These are phyloP conservation scores for Eudasyphora cyanicolor DNA, from an alignment of 2,888 invertebrate species.

Conservation along the genomic window DNA sequence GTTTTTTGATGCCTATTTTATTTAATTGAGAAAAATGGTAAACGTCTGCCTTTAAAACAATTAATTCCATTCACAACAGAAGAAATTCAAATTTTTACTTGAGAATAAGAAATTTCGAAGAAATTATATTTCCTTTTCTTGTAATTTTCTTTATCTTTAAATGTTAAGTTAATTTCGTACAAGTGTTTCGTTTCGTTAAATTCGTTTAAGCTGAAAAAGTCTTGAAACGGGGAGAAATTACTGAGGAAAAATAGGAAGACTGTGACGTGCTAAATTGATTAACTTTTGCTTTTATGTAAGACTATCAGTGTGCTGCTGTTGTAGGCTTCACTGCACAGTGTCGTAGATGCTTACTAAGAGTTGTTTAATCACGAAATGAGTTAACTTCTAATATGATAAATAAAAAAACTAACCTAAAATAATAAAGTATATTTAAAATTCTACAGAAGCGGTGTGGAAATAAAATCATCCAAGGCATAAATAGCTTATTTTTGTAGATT, in stretches of 20 bases:
- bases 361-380: no score
- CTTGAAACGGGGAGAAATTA: background rate
- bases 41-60: background rate
- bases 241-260: background rate
- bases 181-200: background rate
- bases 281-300: background rate
- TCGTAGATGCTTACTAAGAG: no score
- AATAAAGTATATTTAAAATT: no score
- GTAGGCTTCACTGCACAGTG: background rate
- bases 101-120: background rate
- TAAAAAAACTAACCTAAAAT: no score
- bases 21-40: no score
- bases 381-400: no score
- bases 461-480: no score
- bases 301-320: background rate
- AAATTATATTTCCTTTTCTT: background rate
- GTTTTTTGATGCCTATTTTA: no score
- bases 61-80: background rate
- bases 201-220: background rate
- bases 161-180: background rate
- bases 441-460: no score
- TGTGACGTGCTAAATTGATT: background rate
- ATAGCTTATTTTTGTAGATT: no score
- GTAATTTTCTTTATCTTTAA: background rate
- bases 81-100: background rate